phyloP scores from a whole-genome alignment of 1,140 invertebrate species.

The Catajapyx aquilonaris region DNA sequence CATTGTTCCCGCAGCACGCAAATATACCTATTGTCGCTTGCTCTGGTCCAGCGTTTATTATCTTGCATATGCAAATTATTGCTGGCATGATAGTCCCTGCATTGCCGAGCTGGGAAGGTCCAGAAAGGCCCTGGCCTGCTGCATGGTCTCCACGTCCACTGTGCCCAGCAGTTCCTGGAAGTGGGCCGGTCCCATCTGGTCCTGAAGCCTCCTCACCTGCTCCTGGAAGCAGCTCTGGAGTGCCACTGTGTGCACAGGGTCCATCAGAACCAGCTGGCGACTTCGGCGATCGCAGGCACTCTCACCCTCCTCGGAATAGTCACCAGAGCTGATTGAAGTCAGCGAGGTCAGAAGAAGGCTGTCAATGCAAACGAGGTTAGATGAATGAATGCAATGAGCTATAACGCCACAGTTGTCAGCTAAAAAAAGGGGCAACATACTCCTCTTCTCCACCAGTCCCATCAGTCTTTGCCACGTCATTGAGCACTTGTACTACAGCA shows the following conservation, averaged over 20 bases:
- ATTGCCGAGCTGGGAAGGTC: too few relatives aligned
- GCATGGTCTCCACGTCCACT: slow-evolving; percentile 38
- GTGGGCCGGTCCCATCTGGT: slow-evolving; percentile 35
- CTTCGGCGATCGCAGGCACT: slow-evolving; percentile 32
- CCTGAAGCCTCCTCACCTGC: slow-evolving; percentile 37
- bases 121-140: too few relatives aligned
- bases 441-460: slow-evolving; percentile 39
- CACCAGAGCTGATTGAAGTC: too few relatives aligned
- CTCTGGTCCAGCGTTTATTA: too few relatives aligned
- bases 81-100: too few relatives aligned
- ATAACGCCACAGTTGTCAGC: slow-evolving; percentile 2
- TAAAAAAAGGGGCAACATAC: too few relatives aligned
- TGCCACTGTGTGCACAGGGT: slow-evolving; percentile 46
- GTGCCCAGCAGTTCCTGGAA: slow-evolving; percentile 47
- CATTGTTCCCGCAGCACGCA: too few relatives aligned
- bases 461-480: slow-evolving; percentile 59
- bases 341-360: too few relatives aligned
- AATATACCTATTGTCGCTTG: too few relatives aligned
- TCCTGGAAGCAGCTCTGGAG: slow-evolving; percentile 41
- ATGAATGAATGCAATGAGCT: too few relatives aligned
- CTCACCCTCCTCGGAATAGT: slow-evolving; percentile 22
- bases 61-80: too few relatives aligned
- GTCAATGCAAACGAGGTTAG: too few relatives aligned
- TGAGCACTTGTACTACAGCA: slow-evolving; percentile 58
- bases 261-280: slow-evolving; percentile 32